Base-by-base conservation (phyloP, 2,797 vertebrate genomes). In the Falco berigora region DNA sequence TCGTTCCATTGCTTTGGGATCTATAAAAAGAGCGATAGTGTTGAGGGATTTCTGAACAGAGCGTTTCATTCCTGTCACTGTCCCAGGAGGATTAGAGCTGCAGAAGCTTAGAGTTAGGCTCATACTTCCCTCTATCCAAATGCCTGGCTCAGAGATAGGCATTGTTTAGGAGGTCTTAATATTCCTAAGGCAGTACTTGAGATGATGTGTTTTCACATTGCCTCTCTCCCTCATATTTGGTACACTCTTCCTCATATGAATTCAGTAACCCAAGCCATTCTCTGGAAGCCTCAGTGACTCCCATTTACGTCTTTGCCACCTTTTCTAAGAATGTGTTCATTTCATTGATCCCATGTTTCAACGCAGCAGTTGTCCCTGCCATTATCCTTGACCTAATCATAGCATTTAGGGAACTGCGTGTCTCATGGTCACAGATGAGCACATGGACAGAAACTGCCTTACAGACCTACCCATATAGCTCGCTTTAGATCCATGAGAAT, bases 311-410 rank as follows among this genome's bases (percentile, higher is more conserved):
- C 92, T 93, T 95, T 94, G 92, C 96, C 92, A 94, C 91, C 94
- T 95, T 92, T 95, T 92, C 64, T 84, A 85, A 79, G 86, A 92
- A 92, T 93, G 93, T n/a, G 58, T 34, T 77, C 92, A 91, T 94
- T 96, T 95, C 93, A 89, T 86, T 86, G 92, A 94, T 94, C 83
- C 92, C 69, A 34, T 38, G 80, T 90, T 95, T 94, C 86, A 90
- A 32, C 4, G 2, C 81, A 90, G 78, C 96, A 97, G 97, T 97
- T 97, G 97, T 95, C 92, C 96, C 96, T 97, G 97, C 95, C 96
- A 96, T 84, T 97, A 97, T 94, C 87, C 96, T 97, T 95, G 96
- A 95, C 96, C 96, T 97, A 96, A 97, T 90, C 92, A 97, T 96
- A 95, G 95, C 96, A 83, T 78, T 87, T 77, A 21, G 34, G 90